Conservation (phyloP, 2,797 vertebrate species). For the Monodelphis domestica region DNA sequence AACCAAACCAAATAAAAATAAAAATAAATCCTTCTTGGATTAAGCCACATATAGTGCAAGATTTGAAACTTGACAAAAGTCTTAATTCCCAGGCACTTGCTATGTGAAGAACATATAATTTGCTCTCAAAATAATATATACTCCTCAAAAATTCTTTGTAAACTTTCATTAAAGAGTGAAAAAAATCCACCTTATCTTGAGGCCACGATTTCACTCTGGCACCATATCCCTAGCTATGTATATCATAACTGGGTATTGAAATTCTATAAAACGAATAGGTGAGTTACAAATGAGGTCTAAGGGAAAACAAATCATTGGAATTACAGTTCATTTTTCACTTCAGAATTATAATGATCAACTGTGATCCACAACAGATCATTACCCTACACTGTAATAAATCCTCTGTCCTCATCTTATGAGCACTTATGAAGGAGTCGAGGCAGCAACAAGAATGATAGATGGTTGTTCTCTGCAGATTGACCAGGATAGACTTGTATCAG, state of each 20-base stretch:
- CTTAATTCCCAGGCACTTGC: not conserved
- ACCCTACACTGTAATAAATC: constrained; percentile 71
- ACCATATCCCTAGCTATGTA: constrained; percentile 56
- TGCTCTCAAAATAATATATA: not conserved
- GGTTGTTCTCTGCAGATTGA: constrained; percentile 48
- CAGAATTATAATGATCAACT: constrained; percentile 74
- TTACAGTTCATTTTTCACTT: constrained; percentile 75
- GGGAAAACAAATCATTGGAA: constrained; percentile 77
- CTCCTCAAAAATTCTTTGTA: constrained; percentile 65
- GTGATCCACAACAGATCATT: constrained; percentile 75
- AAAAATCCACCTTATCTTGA: constrained; percentile 69
- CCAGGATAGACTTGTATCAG: constrained; percentile 40
- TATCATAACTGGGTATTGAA: constrained; percentile 68
- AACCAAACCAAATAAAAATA: not conserved
- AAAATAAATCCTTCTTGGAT: constrained; percentile 52
- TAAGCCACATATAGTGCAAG: constrained; percentile 60
- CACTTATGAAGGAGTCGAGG: constrained; percentile 53
- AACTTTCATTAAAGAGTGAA: constrained; percentile 40
- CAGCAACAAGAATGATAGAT: constrained; percentile 45
- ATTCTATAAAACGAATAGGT: constrained; percentile 76
- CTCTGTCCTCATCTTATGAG: constrained; percentile 55
- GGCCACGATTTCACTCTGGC: constrained; percentile 71
- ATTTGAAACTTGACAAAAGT: constrained; percentile 46
- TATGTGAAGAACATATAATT: constrained; percentile 59
- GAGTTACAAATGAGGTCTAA: constrained; percentile 78